phyloP scores from a whole-genome alignment of 2,113 vertebrate genomes.

The Caranx ignobilis region DNA sequence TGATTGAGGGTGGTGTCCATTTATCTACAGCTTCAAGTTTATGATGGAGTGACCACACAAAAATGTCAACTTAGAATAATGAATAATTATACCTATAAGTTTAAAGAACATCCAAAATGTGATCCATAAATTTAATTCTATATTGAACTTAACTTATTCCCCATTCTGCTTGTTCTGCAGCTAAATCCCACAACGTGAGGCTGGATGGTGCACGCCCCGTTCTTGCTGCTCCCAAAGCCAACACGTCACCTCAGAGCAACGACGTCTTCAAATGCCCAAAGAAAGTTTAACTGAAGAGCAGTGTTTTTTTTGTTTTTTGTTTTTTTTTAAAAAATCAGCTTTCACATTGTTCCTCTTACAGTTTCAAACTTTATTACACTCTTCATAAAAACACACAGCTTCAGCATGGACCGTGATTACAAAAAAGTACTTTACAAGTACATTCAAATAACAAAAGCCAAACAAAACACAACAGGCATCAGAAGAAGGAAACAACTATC shows the following conservation, averaged over 20 bases:
- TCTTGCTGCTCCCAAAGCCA: conserved; percentile 73
- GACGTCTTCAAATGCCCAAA: conserved; percentile 90
- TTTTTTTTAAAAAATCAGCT: conserved; percentile 18
- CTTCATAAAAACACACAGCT: conserved; percentile 83
- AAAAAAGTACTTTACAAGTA: conserved; percentile 79
- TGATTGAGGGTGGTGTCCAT: conserved; percentile 32
- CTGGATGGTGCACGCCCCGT: conserved; percentile 83
- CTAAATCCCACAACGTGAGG: conserved; percentile 89
- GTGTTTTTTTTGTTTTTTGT: neutral
- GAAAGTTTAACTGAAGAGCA: conserved; percentile 47
- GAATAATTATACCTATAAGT: neutral
- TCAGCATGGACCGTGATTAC: conserved; percentile 68
- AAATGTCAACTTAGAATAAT: conserved; percentile 4
- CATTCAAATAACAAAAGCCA: conserved; percentile 66
- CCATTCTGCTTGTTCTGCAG: conserved; percentile 74
- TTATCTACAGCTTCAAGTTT: conserved; percentile 2
- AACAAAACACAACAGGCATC: neutral
- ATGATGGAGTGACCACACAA: neutral
- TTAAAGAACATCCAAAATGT: neutral
- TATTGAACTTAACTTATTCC: neutral
- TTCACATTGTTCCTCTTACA: conserved; percentile 73
- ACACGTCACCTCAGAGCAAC: conserved; percentile 81
- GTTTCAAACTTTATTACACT: conserved; percentile 88
- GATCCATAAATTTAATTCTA: neutral
- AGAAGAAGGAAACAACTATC: conserved; percentile 44